Evolutionary conservation across 2,797 vertebrate genomes (phyloP), one percentile per base, ranked within the genome.

Genomic region (Coreius guichenoti): DNA sequence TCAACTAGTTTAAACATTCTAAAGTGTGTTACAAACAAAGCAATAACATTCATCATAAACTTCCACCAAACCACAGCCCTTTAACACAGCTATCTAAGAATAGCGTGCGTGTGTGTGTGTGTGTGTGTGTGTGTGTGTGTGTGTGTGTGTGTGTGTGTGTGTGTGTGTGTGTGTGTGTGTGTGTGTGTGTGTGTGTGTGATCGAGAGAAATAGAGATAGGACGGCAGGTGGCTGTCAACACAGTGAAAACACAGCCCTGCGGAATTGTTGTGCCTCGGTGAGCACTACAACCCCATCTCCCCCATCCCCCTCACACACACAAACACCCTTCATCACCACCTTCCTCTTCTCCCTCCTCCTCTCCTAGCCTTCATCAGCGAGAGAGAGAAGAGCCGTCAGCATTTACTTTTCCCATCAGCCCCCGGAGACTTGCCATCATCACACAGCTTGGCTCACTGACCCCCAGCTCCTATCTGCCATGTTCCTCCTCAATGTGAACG

Each of bases 341-440:
- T 68, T 84, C 68, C 54, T 61, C 79, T 49, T 76, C 45, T 65
- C 0, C 31, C 43, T 80, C 68, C 65, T 61, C 47, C 45, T 70
- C 29, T 70, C 0, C 33, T 29, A 73, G 45, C 39, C 83, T 87
- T 90, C 86, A 91, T 89, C 54, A 68, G 87, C 90, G 9, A 43
- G 39, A 43, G 39, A 43, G 39, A 43, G 87, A 91, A 91, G 87
- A 91, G 90, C 87, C 78, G 91, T 88, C 78, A 68, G 82, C 91
- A 92, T 92, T 94, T 91, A 90, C 92, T 92, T 93, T 94, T 93
- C 90, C 88, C 93, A 92, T 93, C 92, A 90, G 88, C 87, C 83
- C 89, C 89, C 86, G 54, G 88, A 92, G 92, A 92, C 89, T 92
- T 90, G 88, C 90, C 92, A 86, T 91, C 90, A 91, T 92, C 86